Evolutionary conservation across 2,797 vertebrate genomes (phyloP).

Genomic region (Denticeps clupeoides): DNA sequence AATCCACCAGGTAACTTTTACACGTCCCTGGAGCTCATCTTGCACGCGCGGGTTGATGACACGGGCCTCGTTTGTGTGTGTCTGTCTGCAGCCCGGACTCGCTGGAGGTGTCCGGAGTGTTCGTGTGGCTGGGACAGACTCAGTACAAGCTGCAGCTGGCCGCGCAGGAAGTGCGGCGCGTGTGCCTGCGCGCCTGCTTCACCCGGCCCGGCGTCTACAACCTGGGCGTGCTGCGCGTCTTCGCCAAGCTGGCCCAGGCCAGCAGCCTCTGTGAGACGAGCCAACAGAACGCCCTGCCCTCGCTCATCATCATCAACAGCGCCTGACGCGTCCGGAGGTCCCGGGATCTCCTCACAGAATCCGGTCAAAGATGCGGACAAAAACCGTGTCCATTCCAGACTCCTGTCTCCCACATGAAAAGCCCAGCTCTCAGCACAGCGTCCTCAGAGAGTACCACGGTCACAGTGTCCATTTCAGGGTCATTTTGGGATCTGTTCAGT

Average conservation of each 20-base stretch:
- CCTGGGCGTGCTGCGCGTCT: slow-evolving; percentile 81
- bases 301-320: slow-evolving; percentile 86
- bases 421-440: too few species aligned
- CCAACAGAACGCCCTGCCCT: slow-evolving; percentile 75
- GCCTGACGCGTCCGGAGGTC: slow-evolving; percentile 45
- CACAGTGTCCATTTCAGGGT: too few species aligned
- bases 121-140: slow-evolving; percentile 90
- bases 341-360: too few species aligned
- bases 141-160: slow-evolving; percentile 80
- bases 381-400: too few species aligned
- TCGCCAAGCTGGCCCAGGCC: slow-evolving; percentile 75
- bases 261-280: slow-evolving; percentile 68
- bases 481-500: too few species aligned
- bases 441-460: too few species aligned
- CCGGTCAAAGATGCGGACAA: too few species aligned
- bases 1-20: slow-evolving; percentile 66
- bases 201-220: slow-evolving; percentile 91
- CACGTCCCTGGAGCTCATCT: not conserved
- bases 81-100: slow-evolving; percentile 60
- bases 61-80: not conserved
- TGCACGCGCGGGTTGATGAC: too few species aligned
- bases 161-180: slow-evolving; percentile 67
- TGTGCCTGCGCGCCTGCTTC: slow-evolving; percentile 82
- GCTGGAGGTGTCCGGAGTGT: slow-evolving; percentile 75
- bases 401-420: too few species aligned